phyloP scores from a whole-genome alignment of 1,140 invertebrate species.

The Plutomurus gul region DNA sequence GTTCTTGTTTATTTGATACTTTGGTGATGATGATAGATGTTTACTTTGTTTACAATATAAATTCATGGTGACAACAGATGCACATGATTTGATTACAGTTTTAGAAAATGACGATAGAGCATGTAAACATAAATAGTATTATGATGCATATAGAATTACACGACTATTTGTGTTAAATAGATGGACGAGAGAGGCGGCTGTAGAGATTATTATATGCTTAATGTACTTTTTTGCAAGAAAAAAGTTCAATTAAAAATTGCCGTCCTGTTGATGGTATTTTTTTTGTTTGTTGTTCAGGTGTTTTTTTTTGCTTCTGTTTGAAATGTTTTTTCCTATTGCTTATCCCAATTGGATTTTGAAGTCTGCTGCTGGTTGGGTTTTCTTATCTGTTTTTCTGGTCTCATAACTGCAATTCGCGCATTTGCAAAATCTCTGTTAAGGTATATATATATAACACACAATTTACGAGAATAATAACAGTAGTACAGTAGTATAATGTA shows the following conservation, averaged over 20 bases:
- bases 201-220: too few species aligned
- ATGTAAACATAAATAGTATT: constrained; percentile 25
- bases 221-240: not conserved
- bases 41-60: constrained; percentile 27
- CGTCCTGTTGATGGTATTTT: not conserved
- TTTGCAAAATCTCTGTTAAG: constrained; percentile 8
- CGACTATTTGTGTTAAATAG: not conserved
- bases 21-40: constrained; percentile 29
- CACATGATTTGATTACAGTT: constrained; percentile 4
- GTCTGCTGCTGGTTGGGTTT: not conserved
- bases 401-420: not conserved
- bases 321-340: constrained; percentile 23
- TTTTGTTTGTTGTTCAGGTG: not conserved
- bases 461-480: constrained; percentile 18
- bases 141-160: constrained; percentile 26
- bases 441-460: constrained; percentile 18
- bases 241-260: not conserved
- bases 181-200: not conserved
- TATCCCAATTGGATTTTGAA: constrained; percentile 17
- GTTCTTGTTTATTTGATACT: constrained; percentile 19
- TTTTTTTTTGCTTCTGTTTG: not conserved
- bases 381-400: not conserved
- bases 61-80: constrained; percentile 28
- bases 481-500: constrained; percentile 7
- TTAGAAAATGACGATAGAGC: constrained; percentile 16